Evolutionary conservation across 2,888 invertebrate species (phyloP).

Genomic region (Amorpha juglandis): DNA sequence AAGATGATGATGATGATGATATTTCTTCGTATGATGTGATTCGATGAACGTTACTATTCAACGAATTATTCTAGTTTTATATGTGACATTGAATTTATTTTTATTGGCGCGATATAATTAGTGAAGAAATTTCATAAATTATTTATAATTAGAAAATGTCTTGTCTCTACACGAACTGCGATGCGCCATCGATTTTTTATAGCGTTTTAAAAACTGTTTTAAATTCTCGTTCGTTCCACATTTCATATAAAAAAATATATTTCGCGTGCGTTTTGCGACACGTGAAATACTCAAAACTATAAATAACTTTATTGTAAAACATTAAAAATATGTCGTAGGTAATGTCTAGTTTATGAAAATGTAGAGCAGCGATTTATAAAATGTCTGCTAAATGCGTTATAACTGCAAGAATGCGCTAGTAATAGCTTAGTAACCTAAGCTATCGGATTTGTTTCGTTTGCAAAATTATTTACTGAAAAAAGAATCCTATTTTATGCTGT

Average conservation of each 20-base stretch:
- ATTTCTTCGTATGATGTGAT: no score
- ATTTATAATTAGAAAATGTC: slow-evolving; percentile 1
- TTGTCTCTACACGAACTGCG: background rate
- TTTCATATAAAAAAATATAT: slow-evolving; percentile 13
- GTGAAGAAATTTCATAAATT: background rate
- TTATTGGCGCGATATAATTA: background rate
- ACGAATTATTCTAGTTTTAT: no score
- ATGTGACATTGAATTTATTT: background rate
- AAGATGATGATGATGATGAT: no score
- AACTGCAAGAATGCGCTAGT: background rate
- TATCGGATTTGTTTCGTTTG: background rate
- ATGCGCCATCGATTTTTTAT: background rate
- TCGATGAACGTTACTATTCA: no score
- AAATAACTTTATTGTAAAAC: slow-evolving; percentile 22
- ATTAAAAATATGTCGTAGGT: slow-evolving; percentile 10
- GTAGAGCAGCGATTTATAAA: slow-evolving; percentile 8
- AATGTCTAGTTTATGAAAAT: background rate
- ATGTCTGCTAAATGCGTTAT: slow-evolving; percentile 4
- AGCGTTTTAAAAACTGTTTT: slow-evolving; percentile 19
- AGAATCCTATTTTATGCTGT: no score
- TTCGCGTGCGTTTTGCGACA: slow-evolving; percentile 18
- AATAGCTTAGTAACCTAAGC: no score
- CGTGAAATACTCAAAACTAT: slow-evolving; percentile 13
- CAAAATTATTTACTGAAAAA: no score
- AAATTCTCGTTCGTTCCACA: slow-evolving; percentile 21